Percentiles rank a stretch among this genome's conserved stretches.
These are phyloP conservation scores for Silvanus unidentatus DNA, from an alignment of 2,888 invertebrate genomes.

Conservation along the genomic window DNA sequence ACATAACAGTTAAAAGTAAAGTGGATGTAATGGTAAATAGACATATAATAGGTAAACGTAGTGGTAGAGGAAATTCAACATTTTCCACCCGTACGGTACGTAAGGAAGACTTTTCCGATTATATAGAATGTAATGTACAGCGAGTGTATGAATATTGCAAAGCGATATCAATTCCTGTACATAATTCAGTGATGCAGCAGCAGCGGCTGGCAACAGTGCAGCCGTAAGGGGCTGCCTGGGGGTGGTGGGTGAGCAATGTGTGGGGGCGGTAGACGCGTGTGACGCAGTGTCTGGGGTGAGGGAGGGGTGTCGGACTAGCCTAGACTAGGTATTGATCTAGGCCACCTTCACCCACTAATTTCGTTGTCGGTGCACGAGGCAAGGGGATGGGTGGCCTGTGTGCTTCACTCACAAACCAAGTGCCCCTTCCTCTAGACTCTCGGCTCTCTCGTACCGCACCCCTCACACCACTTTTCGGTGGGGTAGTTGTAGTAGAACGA, in stretches of 20 bases:
- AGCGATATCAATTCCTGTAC: slow-evolving; percentile 21
- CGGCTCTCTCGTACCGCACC: not conserved
- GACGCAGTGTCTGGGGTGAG: slow-evolving; percentile 33
- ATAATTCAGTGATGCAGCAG: slow-evolving; percentile 24
- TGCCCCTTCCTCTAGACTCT: not conserved
- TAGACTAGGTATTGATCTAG: slow-evolving; percentile 47
- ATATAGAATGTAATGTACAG: no score
- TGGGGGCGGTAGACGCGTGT: slow-evolving; percentile 19
- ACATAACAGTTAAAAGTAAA: no score
- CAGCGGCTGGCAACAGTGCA: slow-evolving; percentile 15
- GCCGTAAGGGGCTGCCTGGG: slow-evolving; percentile 1
- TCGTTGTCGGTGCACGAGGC: slow-evolving; percentile 35
- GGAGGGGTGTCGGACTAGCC: slow-evolving; percentile 32
- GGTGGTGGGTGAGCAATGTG: slow-evolving; percentile 2
- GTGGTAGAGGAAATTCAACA: no score
- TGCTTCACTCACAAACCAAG: slow-evolving; percentile 12
- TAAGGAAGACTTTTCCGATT: no score
- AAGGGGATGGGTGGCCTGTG: slow-evolving; percentile 9
- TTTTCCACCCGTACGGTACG: no score
- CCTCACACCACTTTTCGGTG: slow-evolving; percentile 26
- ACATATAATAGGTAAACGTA: no score
- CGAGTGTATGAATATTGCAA: slow-evolving; percentile 12
- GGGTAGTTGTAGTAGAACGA: no score
- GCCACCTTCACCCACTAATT: slow-evolving; percentile 47
- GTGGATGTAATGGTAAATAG: no score